Percentiles rank a stretch among this genome's conserved stretches.
Conservation (phyloP, 2,113 vertebrate species). For the Hyla sarda region DNA sequence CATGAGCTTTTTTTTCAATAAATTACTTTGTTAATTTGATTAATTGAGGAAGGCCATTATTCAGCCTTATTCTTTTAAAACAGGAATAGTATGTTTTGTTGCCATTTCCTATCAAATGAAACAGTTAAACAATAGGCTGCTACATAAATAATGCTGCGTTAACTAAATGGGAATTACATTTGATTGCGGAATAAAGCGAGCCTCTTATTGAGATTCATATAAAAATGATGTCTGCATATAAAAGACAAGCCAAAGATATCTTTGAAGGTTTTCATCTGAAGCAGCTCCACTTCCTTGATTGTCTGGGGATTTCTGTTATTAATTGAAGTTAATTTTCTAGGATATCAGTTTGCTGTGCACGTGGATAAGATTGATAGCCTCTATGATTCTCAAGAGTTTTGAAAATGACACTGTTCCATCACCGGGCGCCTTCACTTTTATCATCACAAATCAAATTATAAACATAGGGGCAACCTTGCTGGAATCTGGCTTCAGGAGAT, state of each 20-base stretch:
- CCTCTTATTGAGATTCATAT: conserved; percentile 69
- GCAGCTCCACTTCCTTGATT: conserved; percentile 79
- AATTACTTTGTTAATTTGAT: not conserved
- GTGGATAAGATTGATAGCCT: conserved; percentile 99
- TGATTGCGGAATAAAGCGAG: conserved; percentile 49
- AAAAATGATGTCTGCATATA: conserved; percentile 82
- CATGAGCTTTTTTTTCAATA: not conserved
- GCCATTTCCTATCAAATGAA: conserved; percentile 8
- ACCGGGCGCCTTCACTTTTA: conserved; percentile 94
- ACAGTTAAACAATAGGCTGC: conserved; percentile 21
- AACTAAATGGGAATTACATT: conserved; percentile 68
- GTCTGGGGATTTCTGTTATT: conserved; percentile 98
- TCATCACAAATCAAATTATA: conserved; percentile 99
- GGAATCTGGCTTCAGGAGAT: conserved; percentile 96
- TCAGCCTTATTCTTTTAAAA: not conserved
- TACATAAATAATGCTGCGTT: conserved; percentile 66
- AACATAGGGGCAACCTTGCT: conserved; percentile 96
- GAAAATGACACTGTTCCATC: conserved; percentile 97
- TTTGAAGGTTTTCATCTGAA: conserved; percentile 99
- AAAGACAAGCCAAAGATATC: conserved; percentile 93
- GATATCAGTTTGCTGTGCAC: conserved; percentile 98
- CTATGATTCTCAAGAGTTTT: conserved; percentile 92
- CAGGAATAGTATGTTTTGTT: not conserved
- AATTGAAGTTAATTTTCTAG: conserved; percentile 99
- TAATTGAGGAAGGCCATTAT: not conserved